These are phyloP conservation scores for Thymelicus sylvestris DNA, from an alignment of 2,888 invertebrate genomes.

Conservation along the genomic window DNA sequence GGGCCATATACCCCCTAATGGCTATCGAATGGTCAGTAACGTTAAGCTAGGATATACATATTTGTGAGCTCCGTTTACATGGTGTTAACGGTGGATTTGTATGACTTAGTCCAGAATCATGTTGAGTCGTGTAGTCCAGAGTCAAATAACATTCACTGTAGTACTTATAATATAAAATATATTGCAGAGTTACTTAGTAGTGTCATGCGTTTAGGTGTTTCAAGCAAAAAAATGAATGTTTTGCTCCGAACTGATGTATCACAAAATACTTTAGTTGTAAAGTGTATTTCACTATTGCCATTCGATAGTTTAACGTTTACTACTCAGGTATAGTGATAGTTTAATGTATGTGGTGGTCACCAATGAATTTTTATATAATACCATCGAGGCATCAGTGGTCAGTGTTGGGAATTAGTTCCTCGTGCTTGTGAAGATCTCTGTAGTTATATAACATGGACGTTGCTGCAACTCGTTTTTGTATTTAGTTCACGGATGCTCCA, in stretches of 20 bases:
- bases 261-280: neutral
- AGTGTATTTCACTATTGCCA: neutral
- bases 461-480: neutral
- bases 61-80: too few species aligned
- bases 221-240: neutral
- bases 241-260: neutral
- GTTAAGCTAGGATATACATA: neutral
- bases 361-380: neutral
- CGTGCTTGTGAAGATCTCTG: conserved; percentile 25
- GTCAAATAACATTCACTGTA: neutral
- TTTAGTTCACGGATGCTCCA: neutral
- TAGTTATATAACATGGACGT: conserved; percentile 17
- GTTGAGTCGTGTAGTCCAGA: neutral
- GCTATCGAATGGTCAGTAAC: conserved; percentile 12
- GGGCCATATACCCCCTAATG: too few species aligned
- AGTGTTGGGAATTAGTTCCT: conserved; percentile 19
- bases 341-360: neutral
- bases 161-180: neutral
- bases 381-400: neutral
- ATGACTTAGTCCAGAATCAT: too few species aligned
- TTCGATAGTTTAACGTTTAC: neutral
- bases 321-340: neutral
- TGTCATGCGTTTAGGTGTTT: neutral
- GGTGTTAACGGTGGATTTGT: too few species aligned
- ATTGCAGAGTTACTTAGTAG: conserved; percentile 3